Conservation (phyloP, 2,113 vertebrate genomes). For the cat (Felis catus) region F.catus_Fca126_mat1.0 CM031420.1:89878501-89879000, state of each 20-base stretch:
- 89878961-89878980: background rate
- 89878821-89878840: background rate
- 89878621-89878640: background rate
- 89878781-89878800: background rate
- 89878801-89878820: background rate
- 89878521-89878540: background rate
- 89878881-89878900: background rate
- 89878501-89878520: background rate
- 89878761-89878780: background rate
- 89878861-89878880: background rate
- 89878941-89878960: background rate
- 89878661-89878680: background rate
- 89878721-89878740: background rate
- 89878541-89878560: background rate
- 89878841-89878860: background rate
- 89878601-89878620: background rate
- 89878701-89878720: background rate
- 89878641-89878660: background rate
- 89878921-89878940: background rate
- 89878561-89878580: background rate
- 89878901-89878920: background rate
- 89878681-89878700: background rate
- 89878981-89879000: background rate
- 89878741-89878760: background rate
- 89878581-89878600: background rate